phyloP scores from a whole-genome alignment of 2,888 invertebrate genomes.

The Perithous albicinctus region DNA sequence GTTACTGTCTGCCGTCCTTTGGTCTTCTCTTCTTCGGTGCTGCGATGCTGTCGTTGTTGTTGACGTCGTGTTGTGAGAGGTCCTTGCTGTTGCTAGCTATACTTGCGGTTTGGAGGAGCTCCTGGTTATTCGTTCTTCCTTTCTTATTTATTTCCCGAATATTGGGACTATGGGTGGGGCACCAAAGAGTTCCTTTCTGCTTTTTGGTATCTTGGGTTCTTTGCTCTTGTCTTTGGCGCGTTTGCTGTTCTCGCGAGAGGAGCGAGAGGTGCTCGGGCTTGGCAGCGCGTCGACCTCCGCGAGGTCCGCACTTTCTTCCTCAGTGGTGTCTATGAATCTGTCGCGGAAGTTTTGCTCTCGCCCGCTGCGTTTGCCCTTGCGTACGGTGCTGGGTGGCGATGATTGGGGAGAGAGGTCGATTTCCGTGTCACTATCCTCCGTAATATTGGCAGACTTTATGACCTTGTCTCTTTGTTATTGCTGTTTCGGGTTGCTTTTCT shows the following conservation, averaged over 20 bases:
- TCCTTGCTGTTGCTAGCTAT: background rate
- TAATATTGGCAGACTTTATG: background rate
- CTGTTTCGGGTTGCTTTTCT: constrained; percentile 2
- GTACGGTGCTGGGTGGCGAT: background rate
- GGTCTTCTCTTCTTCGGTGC: too few relatives aligned
- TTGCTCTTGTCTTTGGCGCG: background rate
- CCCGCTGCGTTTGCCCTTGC: background rate
- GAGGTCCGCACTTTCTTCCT: too few relatives aligned
- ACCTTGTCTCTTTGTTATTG: background rate
- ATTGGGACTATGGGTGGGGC: background rate
- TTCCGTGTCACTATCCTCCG: background rate
- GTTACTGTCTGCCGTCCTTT: too few relatives aligned
- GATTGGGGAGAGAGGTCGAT: background rate
- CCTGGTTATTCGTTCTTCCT: background rate
- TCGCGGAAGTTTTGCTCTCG: background rate
- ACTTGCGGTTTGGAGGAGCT: background rate
- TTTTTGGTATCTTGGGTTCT: background rate
- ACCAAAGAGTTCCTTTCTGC: background rate
- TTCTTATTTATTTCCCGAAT: background rate
- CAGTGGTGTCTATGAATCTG: background rate
- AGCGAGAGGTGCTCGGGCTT: too few relatives aligned
- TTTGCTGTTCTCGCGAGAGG: background rate
- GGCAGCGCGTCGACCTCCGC: too few relatives aligned
- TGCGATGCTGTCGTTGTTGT: too few relatives aligned
- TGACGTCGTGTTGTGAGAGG: too few relatives aligned